Evolutionary conservation across 2,797 vertebrate genomes (phyloP), one percentile per base, ranked within the genome.

Genomic region (Sandelia bainsii): DNA sequence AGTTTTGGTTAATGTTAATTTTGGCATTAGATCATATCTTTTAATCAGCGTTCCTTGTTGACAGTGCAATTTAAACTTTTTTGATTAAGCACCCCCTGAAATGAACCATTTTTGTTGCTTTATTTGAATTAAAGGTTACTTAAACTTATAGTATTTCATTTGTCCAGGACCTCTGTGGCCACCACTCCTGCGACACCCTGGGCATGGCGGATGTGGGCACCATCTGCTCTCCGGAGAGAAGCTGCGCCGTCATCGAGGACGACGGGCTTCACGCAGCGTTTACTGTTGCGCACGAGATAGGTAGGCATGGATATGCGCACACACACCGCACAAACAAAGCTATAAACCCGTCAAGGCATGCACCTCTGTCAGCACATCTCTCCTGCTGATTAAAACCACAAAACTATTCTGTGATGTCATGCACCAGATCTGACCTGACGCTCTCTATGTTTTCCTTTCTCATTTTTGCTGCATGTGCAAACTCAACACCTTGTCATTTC

Each of bases 191-290:
- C 37, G 98, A 99, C 93, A 99, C 98, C 63, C 95, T 99, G 92
- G 98, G 98, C 91, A 99, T 99, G 98, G 98, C 98, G 63, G 98
- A 99, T 86, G 98, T 99, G 63, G 98, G 98, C 80, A 99, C 98
- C 87, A 95, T 99, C 94, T 99, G 98, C 92, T 96, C 97, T 59
- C 97, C 97, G 0, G 97, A 98, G 94, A 95, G 98, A 90, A 99
- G 98, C 96, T 99, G 98, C 64, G 98, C 98, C 0, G 96, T 99
- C 92, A 98, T 99, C 77, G 98, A 99, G 90, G 98, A 99, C 57
- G 98, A 99, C 63, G 98, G 98, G 22, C 97, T 99, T 69, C 98
- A 99, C 37, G 97, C 98, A 0, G 97, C 98, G 5, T 99, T 99
- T 84, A 99, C 98, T 0, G 97, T 99, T 57, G 97, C 98, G 61